Evolutionary conservation across 2,888 invertebrate genomes (phyloP), one percentile per base, ranked within the genome.

Genomic region (Pachymerium ferrugineum): DNA sequence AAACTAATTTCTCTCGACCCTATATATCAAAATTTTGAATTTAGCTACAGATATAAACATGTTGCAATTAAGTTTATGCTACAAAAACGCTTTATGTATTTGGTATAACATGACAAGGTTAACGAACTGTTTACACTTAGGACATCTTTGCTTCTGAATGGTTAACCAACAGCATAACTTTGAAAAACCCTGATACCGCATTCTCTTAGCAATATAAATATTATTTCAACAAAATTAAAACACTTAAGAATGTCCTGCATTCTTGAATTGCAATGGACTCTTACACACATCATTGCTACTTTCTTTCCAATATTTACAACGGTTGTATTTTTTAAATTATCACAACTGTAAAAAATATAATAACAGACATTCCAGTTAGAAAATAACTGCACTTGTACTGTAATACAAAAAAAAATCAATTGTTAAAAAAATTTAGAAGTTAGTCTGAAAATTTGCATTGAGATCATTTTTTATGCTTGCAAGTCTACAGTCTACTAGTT

Each of bases 241-340:
- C n/a, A n/a, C n/a, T n/a, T n/a, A 62, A 62, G 62, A 62, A 62
- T 62, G 62, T 62, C 28, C 62, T 62, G 62, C 62, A 62, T 62
- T 62, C 62, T 62, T 62, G 8, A 62, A 62, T 62, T 62, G 62
- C 62, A 62, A 38, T 38, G 38, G 16, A 38, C 38, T 38, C 16
- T 3, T 38, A 38, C 16, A 16, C 38, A 38, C 12, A n/a, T n/a
- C n/a, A n/a, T n/a, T n/a, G n/a, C n/a, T n/a, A n/a, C n/a, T n/a
- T n/a, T n/a, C n/a, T n/a, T n/a, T n/a, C n/a, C n/a, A 47, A 62
- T 62, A 62, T 62, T 62, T 62, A 62, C 62, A 62, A 62, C 62
- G 2, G 19, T 8, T n/a, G n/a, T n/a, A n/a, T n/a, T 62, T 28
- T 8, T 62, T 28, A 28, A 62, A 62, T 62, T 62, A 62, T 62